Percentiles rank a stretch among this genome's conserved stretches.
These are phyloP conservation scores for Labia minor DNA, from an alignment of 2,888 invertebrate genomes.

Conservation along the genomic window DNA sequence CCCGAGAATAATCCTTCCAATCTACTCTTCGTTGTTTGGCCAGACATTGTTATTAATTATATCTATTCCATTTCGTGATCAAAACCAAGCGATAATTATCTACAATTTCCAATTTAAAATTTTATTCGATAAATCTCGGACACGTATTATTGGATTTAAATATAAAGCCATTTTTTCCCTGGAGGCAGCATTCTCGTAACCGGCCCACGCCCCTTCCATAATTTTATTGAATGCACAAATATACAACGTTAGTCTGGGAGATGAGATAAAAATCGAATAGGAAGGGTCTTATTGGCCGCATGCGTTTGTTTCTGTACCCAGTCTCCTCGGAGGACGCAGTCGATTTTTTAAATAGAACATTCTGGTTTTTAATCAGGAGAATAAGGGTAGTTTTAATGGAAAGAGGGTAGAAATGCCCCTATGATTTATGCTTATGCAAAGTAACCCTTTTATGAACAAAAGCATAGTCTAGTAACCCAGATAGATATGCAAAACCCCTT, in stretches of 20 bases:
- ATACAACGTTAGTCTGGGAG: neutral
- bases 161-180: conserved; percentile 13
- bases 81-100: conserved; percentile 13
- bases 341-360: conserved; percentile 13
- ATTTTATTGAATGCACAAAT: conserved; percentile 13
- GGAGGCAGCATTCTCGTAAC: conserved; percentile 13
- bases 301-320: conserved; percentile 4
- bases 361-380: conserved; percentile 4
- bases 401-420: conserved; percentile 13
- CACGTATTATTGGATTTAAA: conserved; percentile 13
- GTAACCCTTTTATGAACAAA: conserved; percentile 13
- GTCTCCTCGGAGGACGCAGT: neutral
- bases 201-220: conserved; percentile 9
- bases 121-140: conserved; percentile 13
- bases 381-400: conserved; percentile 13
- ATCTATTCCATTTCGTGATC: conserved; percentile 13
- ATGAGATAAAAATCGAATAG: conserved; percentile 4
- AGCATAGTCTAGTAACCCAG: conserved; percentile 13
- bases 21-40: neutral
- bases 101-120: conserved; percentile 13
- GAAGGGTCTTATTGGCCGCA: neutral
- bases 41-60: conserved; percentile 8
- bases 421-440: conserved; percentile 13
- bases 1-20: neutral
- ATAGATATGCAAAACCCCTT: conserved; percentile 13